These are phyloP conservation scores for Pediacus dermestoides DNA, from an alignment of 2,888 invertebrate genomes.

Conservation along the genomic window DNA sequence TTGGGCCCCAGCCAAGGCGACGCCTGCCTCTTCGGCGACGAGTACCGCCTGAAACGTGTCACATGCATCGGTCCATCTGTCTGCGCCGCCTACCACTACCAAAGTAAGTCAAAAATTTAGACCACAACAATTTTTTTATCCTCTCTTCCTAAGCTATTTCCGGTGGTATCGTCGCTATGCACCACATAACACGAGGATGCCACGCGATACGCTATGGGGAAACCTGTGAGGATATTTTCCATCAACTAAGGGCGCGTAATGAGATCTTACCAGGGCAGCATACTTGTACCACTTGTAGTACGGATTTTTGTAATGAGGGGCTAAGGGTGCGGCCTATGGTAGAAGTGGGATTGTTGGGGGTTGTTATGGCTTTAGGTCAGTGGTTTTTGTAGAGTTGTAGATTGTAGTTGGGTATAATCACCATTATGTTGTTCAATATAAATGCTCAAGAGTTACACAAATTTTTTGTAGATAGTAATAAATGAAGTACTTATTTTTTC, in stretches of 20 bases:
- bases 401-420: too few relatives aligned
- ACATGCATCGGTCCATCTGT: conserved; percentile 39
- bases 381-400: too few relatives aligned
- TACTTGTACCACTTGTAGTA: conserved; percentile 38
- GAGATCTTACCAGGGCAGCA: conserved; percentile 38
- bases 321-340: too few relatives aligned
- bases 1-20: conserved; percentile 32
- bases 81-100: conserved; percentile 37
- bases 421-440: too few relatives aligned
- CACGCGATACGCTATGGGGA: conserved; percentile 37
- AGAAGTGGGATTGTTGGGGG: too few relatives aligned
- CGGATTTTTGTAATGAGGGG: conserved; percentile 34
- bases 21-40: conserved; percentile 34
- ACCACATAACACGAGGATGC: conserved; percentile 37
- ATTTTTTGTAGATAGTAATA: background rate
- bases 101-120: conserved; percentile 30
- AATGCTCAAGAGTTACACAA: too few relatives aligned
- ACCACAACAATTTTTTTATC: conserved; percentile 8
- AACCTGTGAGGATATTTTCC: conserved; percentile 41
- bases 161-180: conserved; percentile 27
- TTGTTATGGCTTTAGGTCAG: too few relatives aligned
- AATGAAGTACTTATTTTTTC: background rate
- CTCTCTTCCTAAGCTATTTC: conserved; percentile 26
- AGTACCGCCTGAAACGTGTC: conserved; percentile 29
- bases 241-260: conserved; percentile 31